These are phyloP conservation scores for Chelonus formosanus DNA, from an alignment of 2,888 invertebrate genomes.

Conservation along the genomic window DNA sequence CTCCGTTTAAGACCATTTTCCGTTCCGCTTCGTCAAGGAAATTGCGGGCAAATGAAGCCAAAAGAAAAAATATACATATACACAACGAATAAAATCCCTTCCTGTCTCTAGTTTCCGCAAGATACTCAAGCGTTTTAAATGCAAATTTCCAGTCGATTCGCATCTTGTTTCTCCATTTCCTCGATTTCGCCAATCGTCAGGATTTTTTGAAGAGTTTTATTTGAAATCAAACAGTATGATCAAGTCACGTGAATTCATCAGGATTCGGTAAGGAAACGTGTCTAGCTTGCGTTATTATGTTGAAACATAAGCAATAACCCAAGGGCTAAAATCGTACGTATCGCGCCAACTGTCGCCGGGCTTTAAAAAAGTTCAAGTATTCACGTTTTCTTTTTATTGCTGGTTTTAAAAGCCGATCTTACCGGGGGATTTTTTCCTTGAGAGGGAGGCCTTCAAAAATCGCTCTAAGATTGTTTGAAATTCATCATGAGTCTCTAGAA, in stretches of 20 bases:
- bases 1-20: slow-evolving; percentile 58
- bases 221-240: slow-evolving; percentile 16
- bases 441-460: slow-evolving; percentile 53
- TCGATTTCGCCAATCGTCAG: slow-evolving; percentile 31
- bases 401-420: slow-evolving; percentile 62
- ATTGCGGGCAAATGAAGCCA: slow-evolving; percentile 59
- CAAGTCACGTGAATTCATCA: slow-evolving; percentile 16
- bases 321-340: slow-evolving; percentile 47
- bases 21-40: slow-evolving; percentile 55
- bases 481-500: slow-evolving; percentile 54
- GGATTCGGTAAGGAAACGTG: slow-evolving; percentile 51
- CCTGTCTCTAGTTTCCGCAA: slow-evolving; percentile 23
- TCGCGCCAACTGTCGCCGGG: slow-evolving; percentile 61
- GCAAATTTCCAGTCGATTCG: slow-evolving; percentile 56
- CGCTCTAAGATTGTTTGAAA: slow-evolving; percentile 54
- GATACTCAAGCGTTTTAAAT: slow-evolving; percentile 52
- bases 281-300: slow-evolving; percentile 57
- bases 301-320: slow-evolving; percentile 21
- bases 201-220: background rate
- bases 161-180: slow-evolving; percentile 28
- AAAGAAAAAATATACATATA: slow-evolving; percentile 20
- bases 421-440: slow-evolving; percentile 28
- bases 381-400: slow-evolving; percentile 62
- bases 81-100: slow-evolving; percentile 28
- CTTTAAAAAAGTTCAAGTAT: slow-evolving; percentile 58